A percentile compares a stretch with the other conserved stretches of the same genome.
phyloP scores from a whole-genome alignment of 2,113 vertebrate genomes.

The Galeopterus variegatus region DNA sequence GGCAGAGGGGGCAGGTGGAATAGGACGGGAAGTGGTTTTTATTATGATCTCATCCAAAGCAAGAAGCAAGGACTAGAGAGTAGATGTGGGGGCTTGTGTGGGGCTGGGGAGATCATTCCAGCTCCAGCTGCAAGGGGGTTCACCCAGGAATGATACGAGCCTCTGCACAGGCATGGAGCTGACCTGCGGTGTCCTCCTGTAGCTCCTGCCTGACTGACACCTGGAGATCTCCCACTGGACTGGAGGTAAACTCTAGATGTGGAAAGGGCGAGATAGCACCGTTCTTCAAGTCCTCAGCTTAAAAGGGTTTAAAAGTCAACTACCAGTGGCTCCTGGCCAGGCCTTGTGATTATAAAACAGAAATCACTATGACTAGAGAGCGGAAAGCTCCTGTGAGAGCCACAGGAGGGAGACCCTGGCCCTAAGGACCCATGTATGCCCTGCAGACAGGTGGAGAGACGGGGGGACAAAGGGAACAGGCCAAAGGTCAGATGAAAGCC shows the following conservation, averaged over 20 bases:
- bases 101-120: not conserved
- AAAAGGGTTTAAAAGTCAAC: not conserved
- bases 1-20: rapidly evolving
- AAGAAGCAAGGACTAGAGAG: not conserved
- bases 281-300: not conserved
- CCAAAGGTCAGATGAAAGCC: no score
- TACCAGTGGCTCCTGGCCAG: not conserved
- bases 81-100: rapidly evolving
- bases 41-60: not conserved
- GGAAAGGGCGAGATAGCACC: no score
- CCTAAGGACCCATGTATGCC: rapidly evolving
- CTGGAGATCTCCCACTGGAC: not conserved
- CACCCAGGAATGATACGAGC: not conserved
- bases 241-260: rapidly evolving
- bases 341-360: not conserved
- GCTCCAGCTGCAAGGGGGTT: not conserved
- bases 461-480: no score
- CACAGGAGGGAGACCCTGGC: not conserved
- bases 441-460: no score
- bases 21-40: not conserved
- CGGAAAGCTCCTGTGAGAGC: no score
- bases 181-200: not conserved
- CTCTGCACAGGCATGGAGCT: rapidly evolving
- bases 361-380: not conserved
- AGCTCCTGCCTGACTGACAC: rapidly evolving